Conservation (phyloP, 2,888 invertebrate genomes). For the Crocallis elinguaria region DNA sequence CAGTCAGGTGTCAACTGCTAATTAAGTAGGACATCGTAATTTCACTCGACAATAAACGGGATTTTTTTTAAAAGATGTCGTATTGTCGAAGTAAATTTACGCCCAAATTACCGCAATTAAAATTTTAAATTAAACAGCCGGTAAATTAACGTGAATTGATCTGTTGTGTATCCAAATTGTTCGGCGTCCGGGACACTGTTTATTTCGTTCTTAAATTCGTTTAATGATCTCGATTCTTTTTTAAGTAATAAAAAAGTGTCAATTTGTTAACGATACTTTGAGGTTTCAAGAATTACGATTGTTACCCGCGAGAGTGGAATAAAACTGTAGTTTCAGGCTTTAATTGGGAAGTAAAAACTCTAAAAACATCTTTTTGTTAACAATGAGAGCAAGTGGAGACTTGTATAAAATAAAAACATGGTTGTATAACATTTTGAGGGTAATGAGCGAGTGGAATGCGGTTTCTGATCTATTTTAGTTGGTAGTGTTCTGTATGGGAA, state of each 20-base stretch:
- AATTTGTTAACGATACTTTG: constrained; percentile 60
- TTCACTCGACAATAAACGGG: constrained; percentile 32
- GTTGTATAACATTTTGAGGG: constrained; percentile 30
- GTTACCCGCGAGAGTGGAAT: constrained; percentile 33
- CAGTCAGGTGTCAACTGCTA: constrained; percentile 50
- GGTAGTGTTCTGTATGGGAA: constrained; percentile 44
- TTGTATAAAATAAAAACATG: constrained; percentile 6
- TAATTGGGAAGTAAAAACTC: constrained; percentile 41
- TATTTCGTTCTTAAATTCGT: constrained; percentile 59
- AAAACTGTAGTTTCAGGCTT: constrained; percentile 39
- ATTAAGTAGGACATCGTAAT: constrained; percentile 49
- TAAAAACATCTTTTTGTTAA: constrained; percentile 2
- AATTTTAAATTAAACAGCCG: constrained; percentile 63
- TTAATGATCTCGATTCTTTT: constrained; percentile 55
- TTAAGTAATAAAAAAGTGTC: constrained; percentile 62
- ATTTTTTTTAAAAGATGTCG: constrained; percentile 35
- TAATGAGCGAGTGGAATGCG: constrained; percentile 41
- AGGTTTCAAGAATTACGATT: constrained; percentile 49
- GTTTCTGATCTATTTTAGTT: constrained; percentile 44
- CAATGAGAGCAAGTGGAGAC: background rate
- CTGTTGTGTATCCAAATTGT: constrained; percentile 59
- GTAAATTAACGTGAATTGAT: constrained; percentile 66
- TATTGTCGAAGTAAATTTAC: constrained; percentile 35
- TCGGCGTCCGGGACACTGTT: constrained; percentile 40
- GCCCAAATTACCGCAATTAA: constrained; percentile 62